phyloP scores from a whole-genome alignment of 2,888 invertebrate species.

The Nephrotoma appendiculata region DNA sequence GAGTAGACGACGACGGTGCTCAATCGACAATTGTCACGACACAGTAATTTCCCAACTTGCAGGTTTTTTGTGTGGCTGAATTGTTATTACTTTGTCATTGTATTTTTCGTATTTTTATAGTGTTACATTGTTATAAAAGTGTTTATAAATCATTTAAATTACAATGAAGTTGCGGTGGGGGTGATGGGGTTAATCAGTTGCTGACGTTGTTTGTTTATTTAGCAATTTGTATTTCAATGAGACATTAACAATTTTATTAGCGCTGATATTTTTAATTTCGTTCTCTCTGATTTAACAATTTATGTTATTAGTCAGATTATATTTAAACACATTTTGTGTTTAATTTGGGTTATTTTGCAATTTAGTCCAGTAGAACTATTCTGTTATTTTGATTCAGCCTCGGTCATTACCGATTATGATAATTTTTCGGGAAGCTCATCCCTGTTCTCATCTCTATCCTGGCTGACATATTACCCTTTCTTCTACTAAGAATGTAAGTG shows the following conservation, averaged over 20 bases:
- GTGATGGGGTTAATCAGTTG: background rate
- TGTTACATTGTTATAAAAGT: background rate
- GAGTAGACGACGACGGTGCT: background rate
- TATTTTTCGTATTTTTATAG: background rate
- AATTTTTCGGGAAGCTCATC: too few relatives aligned
- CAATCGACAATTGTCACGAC: background rate
- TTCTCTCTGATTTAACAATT: too few relatives aligned
- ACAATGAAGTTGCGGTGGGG: background rate
- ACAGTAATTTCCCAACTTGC: background rate
- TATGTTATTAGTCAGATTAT: too few relatives aligned
- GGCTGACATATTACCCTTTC: too few relatives aligned
- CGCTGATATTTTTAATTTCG: background rate
- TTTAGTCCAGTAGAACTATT: too few relatives aligned
- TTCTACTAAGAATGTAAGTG: too few relatives aligned
- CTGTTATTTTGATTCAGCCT: too few relatives aligned
- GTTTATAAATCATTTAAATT: background rate
- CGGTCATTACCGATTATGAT: too few relatives aligned
- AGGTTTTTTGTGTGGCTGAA: background rate
- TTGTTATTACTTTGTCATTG: background rate
- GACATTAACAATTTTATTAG: background rate
- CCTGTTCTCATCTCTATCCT: too few relatives aligned
- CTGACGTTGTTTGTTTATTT: background rate
- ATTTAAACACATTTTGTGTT: too few relatives aligned
- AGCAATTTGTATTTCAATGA: background rate
- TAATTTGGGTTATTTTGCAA: too few relatives aligned